Evolutionary conservation across 2,113 vertebrate species (phyloP).

Genomic region (Percopsis transmontana): DNA sequence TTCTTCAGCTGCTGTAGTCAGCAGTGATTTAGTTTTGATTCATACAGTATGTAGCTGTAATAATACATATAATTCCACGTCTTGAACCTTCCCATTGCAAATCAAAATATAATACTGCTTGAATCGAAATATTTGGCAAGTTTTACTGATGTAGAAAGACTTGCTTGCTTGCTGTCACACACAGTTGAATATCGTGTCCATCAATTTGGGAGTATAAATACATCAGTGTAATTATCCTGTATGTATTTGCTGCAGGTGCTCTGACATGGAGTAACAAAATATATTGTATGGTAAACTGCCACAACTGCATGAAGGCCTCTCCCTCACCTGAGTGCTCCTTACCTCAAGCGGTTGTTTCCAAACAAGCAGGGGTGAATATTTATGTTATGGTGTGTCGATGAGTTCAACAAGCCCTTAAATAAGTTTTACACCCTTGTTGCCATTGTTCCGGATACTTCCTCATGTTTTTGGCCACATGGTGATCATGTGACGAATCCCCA

Average conservation of each 20-base stretch:
- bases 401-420: not conserved
- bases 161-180: no score
- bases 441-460: not conserved
- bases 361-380: no score
- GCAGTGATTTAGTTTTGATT: constrained; percentile 1
- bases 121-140: not conserved
- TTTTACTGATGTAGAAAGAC: no score
- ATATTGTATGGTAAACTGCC: not conserved
- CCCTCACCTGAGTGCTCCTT: not conserved
- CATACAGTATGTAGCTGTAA: not conserved
- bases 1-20: constrained; percentile 6
- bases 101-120: no score
- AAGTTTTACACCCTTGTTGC: not conserved
- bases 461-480: not conserved
- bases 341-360: no score
- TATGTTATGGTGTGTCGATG: no score
- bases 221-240: no score
- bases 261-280: not conserved
- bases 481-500: constrained; percentile 7
- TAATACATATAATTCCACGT: no score
- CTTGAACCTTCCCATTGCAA: not conserved
- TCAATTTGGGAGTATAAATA: no score
- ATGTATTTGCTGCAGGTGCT: no score
- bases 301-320: not conserved
- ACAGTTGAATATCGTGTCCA: no score